Percentiles rank a stretch among this genome's conserved stretches.
These are phyloP conservation scores for Teleiodes luculella DNA, from an alignment of 2,888 invertebrate genomes.

Conservation along the genomic window DNA sequence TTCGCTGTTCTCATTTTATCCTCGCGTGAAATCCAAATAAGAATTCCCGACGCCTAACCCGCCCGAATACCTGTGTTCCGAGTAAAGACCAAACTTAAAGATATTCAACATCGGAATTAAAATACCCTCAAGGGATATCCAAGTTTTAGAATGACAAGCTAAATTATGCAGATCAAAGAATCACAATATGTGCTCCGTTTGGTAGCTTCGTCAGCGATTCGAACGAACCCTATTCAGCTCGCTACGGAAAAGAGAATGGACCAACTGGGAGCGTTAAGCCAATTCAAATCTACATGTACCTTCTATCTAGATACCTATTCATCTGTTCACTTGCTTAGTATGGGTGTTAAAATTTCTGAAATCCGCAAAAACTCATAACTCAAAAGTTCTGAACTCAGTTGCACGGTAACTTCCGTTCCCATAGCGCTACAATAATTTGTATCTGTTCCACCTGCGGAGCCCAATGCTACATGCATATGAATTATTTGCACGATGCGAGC, in stretches of 20 bases:
- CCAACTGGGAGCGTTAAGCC: background rate
- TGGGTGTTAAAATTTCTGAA: background rate
- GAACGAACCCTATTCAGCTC: slow-evolving; percentile 25
- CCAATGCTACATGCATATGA: slow-evolving; percentile 37
- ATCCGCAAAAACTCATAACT: background rate
- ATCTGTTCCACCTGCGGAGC: slow-evolving; percentile 24
- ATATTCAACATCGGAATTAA: slow-evolving; percentile 9
- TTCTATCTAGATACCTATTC: too few species aligned
- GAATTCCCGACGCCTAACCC: slow-evolving; percentile 15
- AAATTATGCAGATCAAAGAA: slow-evolving; percentile 41
- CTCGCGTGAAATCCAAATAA: slow-evolving; percentile 47
- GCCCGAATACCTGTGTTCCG: background rate
- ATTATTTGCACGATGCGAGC: slow-evolving; percentile 54
- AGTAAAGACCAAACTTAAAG: background rate
- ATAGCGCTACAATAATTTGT: slow-evolving; percentile 20
- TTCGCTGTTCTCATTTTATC: slow-evolving; percentile 36
- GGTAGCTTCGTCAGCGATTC: slow-evolving; percentile 34
- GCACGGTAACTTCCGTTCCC: slow-evolving; percentile 5
- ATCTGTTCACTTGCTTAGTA: background rate
- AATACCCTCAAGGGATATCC: slow-evolving; percentile 25
- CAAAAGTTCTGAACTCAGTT: slow-evolving; percentile 2
- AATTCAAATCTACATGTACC: background rate
- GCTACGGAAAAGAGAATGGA: slow-evolving; percentile 2
- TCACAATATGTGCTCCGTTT: slow-evolving; percentile 30
- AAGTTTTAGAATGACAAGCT: slow-evolving; percentile 40